Percentiles rank a stretch among this genome's conserved stretches.
Evolutionary conservation across 1,140 invertebrate species (phyloP).

Genomic region (Hyles vespertilio): DNA sequence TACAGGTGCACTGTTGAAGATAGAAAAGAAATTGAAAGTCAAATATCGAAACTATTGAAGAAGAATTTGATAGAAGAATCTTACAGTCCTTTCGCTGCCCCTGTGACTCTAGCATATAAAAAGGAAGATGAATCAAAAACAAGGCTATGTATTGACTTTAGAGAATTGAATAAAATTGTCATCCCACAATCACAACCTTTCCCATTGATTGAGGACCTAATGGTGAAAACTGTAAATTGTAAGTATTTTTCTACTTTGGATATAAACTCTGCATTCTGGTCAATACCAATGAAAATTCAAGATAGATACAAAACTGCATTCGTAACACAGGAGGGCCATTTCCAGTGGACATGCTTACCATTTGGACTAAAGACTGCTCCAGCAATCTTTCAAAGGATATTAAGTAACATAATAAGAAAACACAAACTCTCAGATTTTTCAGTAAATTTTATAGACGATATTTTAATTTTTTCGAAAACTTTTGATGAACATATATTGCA

Average conservation of each 20-base stretch:
- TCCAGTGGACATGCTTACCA: constrained; percentile 9
- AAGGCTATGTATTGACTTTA: constrained; percentile 13
- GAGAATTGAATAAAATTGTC: too few species aligned
- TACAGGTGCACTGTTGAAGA: constrained; percentile 16
- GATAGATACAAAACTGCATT: constrained; percentile 8
- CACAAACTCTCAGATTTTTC: constrained; percentile 12
- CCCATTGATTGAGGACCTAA: too few species aligned
- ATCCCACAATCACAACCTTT: too few species aligned
- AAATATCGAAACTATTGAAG: constrained; percentile 11
- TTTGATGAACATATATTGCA: constrained; percentile 16
- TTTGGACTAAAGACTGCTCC: constrained; percentile 17
- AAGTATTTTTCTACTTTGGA: constrained; percentile 16
- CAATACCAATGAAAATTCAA: constrained; percentile 12
- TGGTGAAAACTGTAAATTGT: constrained; percentile 6
- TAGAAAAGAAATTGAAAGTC: constrained; percentile 17
- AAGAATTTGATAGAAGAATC: constrained; percentile 11
- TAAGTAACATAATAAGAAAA: constrained; percentile 16
- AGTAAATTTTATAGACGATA: constrained; percentile 18
- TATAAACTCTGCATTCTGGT: constrained; percentile 18
- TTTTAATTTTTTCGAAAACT: constrained; percentile 15
- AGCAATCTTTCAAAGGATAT: constrained; percentile 2
- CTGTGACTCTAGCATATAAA: constrained; percentile 10
- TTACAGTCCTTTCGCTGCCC: constrained; percentile 8
- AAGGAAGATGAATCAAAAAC: constrained; percentile 18
- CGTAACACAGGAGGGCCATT: too few species aligned